Evolutionary conservation across 92 coral and sea anemone genomes (phyloP).

Genomic region (Hydrozoanthus gracilis): DNA sequence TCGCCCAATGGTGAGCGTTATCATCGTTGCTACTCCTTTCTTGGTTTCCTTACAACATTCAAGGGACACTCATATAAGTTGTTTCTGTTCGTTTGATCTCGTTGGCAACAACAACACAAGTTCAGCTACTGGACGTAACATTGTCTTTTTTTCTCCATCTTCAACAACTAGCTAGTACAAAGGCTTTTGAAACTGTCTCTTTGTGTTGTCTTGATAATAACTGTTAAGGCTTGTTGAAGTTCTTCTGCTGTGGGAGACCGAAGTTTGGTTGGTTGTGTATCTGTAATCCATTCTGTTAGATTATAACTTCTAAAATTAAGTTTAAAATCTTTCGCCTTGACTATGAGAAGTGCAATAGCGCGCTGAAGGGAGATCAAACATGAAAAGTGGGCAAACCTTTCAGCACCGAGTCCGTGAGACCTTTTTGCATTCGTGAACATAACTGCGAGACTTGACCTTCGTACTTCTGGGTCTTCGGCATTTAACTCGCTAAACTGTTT

Average conservation of each 20-base stretch:
- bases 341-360: constrained; percentile 28
- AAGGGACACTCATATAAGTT: too few relatives aligned
- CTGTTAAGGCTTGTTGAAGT: neutral
- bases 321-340: neutral
- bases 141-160: neutral
- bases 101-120: too few relatives aligned
- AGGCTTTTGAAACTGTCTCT: constrained; percentile 2
- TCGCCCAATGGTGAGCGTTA: too few relatives aligned
- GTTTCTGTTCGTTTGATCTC: too few relatives aligned
- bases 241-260: constrained; percentile 4
- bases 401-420: neutral
- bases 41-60: too few relatives aligned
- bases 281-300: neutral
- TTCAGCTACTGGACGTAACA: neutral
- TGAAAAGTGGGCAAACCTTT: constrained; percentile 29
- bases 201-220: neutral
- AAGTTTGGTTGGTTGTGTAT: neutral
- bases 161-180: neutral
- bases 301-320: neutral
- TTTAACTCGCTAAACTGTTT: neutral
- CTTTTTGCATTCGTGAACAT: neutral
- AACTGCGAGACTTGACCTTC: neutral
- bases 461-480: constrained; percentile 51
- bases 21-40: too few relatives aligned
- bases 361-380: constrained; percentile 25